phyloP scores from a whole-genome alignment of 2,888 invertebrate genomes.

The Oscheius sp. region DNA sequence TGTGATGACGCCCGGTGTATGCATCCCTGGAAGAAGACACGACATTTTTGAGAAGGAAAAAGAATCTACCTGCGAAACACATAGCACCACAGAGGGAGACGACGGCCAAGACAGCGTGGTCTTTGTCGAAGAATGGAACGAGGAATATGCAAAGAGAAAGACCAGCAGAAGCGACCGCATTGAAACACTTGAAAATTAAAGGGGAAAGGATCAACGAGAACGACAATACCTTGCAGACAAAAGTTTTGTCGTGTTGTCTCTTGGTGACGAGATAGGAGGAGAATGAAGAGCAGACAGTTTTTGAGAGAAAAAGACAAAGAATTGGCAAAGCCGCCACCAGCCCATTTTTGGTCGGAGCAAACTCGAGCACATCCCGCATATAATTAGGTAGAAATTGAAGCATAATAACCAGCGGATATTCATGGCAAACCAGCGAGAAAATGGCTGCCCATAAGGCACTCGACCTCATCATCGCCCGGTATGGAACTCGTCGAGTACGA shows the following conservation, averaged over 20 bases:
- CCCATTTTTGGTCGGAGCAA: constrained; percentile 71
- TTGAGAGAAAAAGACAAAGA: constrained; percentile 66
- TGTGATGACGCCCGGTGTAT: constrained; percentile 70
- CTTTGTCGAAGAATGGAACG: constrained; percentile 67
- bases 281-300: constrained; percentile 66
- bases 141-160: constrained; percentile 64
- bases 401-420: constrained; percentile 70
- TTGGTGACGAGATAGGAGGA: constrained; percentile 66
- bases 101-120: constrained; percentile 64
- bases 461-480: constrained; percentile 62
- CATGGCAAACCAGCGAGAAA: constrained; percentile 65
- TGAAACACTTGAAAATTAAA: too few species aligned
- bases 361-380: constrained; percentile 70
- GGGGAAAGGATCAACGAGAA: neutral
- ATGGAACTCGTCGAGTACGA: constrained; percentile 64
- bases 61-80: constrained; percentile 65
- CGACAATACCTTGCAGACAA: constrained; percentile 64
- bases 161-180: constrained; percentile 67
- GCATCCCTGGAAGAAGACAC: constrained; percentile 52
- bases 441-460: constrained; percentile 68
- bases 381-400: constrained; percentile 70
- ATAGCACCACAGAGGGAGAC: constrained; percentile 68
- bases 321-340: constrained; percentile 66
- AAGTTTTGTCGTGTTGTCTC: constrained; percentile 58
- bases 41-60: neutral